phyloP scores from a whole-genome alignment of 2,113 vertebrate species.

The Strix aluco region DNA sequence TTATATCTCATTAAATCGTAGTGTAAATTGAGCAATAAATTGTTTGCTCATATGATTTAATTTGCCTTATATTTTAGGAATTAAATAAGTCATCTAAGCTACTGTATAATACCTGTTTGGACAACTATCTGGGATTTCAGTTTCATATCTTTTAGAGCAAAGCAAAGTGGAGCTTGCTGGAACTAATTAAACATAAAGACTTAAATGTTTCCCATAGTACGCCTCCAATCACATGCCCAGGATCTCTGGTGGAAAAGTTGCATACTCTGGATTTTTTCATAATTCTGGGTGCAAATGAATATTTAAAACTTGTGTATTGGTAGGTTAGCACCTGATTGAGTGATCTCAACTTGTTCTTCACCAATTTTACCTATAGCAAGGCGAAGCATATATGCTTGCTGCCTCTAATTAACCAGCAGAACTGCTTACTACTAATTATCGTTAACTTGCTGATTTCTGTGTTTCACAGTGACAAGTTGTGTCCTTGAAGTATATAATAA shows the following conservation, averaged over 20 bases:
- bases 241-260: background rate
- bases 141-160: background rate
- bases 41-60: background rate
- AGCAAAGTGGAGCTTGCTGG: background rate
- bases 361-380: background rate
- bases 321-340: background rate
- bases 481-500: constrained; percentile 5
- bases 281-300: background rate
- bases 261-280: background rate
- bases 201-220: background rate
- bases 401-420: constrained; percentile 11
- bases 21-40: constrained; percentile 38
- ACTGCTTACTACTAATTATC: constrained; percentile 4
- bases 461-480: background rate
- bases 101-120: background rate
- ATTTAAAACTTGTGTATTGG: background rate
- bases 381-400: background rate
- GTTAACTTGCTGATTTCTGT: constrained; percentile 20
- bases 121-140: background rate
- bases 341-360: background rate
- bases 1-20: constrained; percentile 3
- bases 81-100: constrained; percentile 26
- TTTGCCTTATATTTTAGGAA: constrained; percentile 34
- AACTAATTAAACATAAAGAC: background rate
- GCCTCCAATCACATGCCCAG: background rate